These are phyloP conservation scores for Carassius gibelio DNA, from an alignment of 2,113 vertebrate genomes.

Conservation along the genomic window DNA sequence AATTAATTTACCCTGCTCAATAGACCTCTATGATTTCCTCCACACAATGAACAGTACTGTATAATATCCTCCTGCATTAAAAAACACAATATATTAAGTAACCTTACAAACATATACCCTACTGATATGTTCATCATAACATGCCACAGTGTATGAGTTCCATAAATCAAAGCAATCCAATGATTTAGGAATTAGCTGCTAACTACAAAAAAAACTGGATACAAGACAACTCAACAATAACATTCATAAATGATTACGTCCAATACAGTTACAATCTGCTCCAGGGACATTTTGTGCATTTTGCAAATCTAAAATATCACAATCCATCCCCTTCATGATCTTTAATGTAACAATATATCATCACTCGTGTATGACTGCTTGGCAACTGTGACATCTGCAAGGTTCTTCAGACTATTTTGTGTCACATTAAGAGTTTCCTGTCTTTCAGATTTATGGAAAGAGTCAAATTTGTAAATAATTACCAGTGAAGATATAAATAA, in stretches of 20 bases:
- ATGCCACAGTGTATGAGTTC: constrained; percentile 64
- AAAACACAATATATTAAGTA: constrained; percentile 69
- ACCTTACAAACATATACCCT: constrained; percentile 44
- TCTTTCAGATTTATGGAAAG: not conserved
- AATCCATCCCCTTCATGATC: not conserved
- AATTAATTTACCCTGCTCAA: constrained; percentile 71
- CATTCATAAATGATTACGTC: not conserved
- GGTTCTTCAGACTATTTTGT: not conserved
- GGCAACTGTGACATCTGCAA: not conserved
- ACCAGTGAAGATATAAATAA: not conserved
- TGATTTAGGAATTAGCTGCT: not conserved
- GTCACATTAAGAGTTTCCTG: not conserved
- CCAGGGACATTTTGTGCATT: not conserved
- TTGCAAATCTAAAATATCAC: not conserved
- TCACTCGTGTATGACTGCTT: constrained; percentile 6
- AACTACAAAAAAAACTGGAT: not conserved
- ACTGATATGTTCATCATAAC: constrained; percentile 43
- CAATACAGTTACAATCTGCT: not conserved
- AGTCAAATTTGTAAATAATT: not conserved
- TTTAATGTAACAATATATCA: not conserved
- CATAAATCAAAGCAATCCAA: constrained; percentile 38
- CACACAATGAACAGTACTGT: constrained; percentile 75
- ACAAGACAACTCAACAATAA: not conserved
- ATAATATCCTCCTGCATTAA: constrained; percentile 70
- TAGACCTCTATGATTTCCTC: constrained; percentile 68